Evolutionary conservation across 2,888 invertebrate genomes (phyloP).

Genomic region (Chymomyza fuscimana): DNA sequence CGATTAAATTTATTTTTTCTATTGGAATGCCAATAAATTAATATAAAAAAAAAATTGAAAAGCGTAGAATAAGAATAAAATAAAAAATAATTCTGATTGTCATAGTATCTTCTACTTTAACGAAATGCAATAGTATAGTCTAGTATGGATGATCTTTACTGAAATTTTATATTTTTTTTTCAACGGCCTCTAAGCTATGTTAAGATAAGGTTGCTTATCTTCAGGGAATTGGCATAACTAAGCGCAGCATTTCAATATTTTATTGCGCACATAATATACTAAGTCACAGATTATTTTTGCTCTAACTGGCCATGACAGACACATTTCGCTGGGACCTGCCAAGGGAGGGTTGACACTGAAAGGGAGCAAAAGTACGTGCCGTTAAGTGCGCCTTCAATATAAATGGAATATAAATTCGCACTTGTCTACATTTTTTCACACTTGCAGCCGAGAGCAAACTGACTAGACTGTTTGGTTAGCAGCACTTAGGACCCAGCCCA

Average conservation of each 20-base stretch:
- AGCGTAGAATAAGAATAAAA: too few species aligned
- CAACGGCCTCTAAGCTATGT: neutral
- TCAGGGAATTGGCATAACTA: neutral
- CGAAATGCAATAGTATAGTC: too few species aligned
- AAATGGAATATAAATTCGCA: conserved; percentile 44
- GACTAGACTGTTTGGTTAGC: conserved; percentile 28
- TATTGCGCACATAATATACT: neutral
- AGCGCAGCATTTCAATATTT: neutral
- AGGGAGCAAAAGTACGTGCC: neutral
- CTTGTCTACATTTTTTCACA: conserved; percentile 44
- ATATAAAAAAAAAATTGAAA: too few species aligned
- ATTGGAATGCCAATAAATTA: too few species aligned
- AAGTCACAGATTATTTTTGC: neutral
- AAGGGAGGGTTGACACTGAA: neutral
- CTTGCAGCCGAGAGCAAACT: conserved; percentile 14
- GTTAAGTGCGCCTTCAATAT: neutral
- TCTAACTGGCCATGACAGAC: neutral
- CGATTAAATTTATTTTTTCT: too few species aligned
- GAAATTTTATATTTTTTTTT: neutral
- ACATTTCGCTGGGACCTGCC: neutral
- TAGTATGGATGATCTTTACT: too few species aligned
- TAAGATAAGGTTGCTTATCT: too few species aligned
- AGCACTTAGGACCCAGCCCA: neutral
- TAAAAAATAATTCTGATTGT: too few species aligned
- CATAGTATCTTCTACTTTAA: too few species aligned